These are phyloP conservation scores for Ploceus nigricollis DNA, from an alignment of 2,113 vertebrate species.

Conservation along the genomic window DNA sequence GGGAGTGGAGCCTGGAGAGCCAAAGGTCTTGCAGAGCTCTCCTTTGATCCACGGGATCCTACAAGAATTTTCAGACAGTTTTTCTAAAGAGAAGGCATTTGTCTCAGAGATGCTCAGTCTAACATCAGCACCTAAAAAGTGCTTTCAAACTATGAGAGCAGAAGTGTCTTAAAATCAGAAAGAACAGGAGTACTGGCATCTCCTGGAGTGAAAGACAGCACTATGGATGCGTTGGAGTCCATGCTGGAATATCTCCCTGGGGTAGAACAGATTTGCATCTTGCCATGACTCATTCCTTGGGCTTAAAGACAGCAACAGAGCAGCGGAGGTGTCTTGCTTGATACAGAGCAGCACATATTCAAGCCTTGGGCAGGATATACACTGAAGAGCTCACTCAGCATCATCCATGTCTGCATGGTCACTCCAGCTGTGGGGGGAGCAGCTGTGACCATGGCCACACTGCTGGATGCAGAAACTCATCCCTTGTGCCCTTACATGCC, in stretches of 20 bases:
- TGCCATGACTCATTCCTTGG: background rate
- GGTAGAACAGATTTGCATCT: background rate
- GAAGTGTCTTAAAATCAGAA: background rate
- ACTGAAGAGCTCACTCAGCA: background rate
- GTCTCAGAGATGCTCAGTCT: background rate
- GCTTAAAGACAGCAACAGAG: background rate
- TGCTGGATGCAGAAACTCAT: background rate
- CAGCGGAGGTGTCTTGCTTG: background rate
- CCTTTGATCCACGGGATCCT: background rate
- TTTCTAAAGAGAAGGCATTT: background rate
- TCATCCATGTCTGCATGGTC: background rate
- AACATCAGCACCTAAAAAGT: background rate
- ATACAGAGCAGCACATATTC: background rate
- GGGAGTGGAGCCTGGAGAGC: background rate
- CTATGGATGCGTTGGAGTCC: background rate
- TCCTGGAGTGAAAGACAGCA: background rate
- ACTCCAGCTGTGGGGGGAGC: background rate
- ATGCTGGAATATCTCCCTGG: background rate
- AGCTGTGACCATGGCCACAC: background rate
- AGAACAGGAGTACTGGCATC: background rate
- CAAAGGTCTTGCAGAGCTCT: background rate
- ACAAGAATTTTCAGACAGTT: background rate
- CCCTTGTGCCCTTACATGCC: accelerated
- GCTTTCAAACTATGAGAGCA: background rate
- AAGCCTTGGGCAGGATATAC: background rate